Evolutionary conservation across 2,113 vertebrate genomes (phyloP).

Genomic region (Podarcis muralis): DNA sequence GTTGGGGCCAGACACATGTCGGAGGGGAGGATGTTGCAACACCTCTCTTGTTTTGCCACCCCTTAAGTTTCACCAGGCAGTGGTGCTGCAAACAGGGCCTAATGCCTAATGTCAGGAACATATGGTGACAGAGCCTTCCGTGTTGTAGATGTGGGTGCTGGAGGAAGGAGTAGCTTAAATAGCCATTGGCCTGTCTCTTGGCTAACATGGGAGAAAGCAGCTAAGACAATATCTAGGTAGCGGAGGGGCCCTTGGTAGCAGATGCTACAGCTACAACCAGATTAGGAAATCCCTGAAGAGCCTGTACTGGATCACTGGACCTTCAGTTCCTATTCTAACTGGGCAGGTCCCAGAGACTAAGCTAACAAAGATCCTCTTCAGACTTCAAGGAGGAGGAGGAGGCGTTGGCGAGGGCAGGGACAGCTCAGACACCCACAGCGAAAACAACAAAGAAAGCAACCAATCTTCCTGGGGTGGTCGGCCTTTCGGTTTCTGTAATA

Average conservation of each 20-base stretch:
- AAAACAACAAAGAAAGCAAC: neutral
- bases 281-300: neutral
- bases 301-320: too few relatives aligned
- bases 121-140: neutral
- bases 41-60: too few relatives aligned
- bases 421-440: neutral
- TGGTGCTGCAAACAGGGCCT: too few relatives aligned
- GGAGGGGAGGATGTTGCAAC: too few relatives aligned
- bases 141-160: too few relatives aligned
- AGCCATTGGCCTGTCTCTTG: too few relatives aligned
- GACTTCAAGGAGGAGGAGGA: too few relatives aligned
- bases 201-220: neutral
- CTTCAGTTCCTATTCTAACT: neutral
- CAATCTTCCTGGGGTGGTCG: neutral
- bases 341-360: neutral
- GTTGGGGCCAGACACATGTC: too few relatives aligned
- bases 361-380: neutral
- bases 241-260: neutral
- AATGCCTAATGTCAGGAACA: neutral
- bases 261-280: too few relatives aligned
- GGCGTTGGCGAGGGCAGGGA: neutral
- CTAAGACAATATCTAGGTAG: too few relatives aligned
- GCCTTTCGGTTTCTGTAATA: neutral
- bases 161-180: neutral
- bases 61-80: rapidly evolving